A percentile compares a stretch with the other conserved stretches of the same genome.
Evolutionary conservation across 2,113 vertebrate genomes (phyloP).

Genomic region (Fukomys damarensis): DNA sequence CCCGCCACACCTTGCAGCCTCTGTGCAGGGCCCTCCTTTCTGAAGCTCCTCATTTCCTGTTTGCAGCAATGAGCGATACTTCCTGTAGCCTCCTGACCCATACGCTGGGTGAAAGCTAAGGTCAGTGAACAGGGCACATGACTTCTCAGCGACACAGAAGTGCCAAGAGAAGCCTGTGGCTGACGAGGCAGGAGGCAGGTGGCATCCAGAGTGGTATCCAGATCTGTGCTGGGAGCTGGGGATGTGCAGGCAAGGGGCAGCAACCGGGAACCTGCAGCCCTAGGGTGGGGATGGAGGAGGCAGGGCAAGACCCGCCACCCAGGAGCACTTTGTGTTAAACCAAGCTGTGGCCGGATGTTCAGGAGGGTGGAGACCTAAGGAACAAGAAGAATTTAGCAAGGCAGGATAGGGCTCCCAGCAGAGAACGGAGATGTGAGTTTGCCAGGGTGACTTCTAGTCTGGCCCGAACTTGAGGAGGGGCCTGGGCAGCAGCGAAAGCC

Average conservation of each 20-base stretch:
- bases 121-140: not conserved
- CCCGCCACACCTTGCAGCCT: not conserved
- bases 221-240: not conserved
- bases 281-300: accelerated
- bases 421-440: not conserved
- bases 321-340: not conserved
- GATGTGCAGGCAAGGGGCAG: not conserved
- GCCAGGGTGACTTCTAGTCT: not conserved
- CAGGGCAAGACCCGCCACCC: not conserved
- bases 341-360: not conserved
- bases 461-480: not conserved
- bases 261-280: not conserved
- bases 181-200: not conserved
- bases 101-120: not conserved
- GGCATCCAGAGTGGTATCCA: not conserved
- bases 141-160: not conserved
- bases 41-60: conserved; percentile 3
- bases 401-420: not conserved
- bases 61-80: not conserved
- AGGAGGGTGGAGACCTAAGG: not conserved
- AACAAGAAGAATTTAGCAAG: not conserved
- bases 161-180: not conserved
- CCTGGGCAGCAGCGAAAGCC: not conserved
- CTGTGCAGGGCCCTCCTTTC: not conserved
- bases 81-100: not conserved